A percentile compares a stretch with the other conserved stretches of the same genome.
Evolutionary conservation across 2,888 invertebrate genomes (phyloP).

Genomic region (Plagodis pulveraria): DNA sequence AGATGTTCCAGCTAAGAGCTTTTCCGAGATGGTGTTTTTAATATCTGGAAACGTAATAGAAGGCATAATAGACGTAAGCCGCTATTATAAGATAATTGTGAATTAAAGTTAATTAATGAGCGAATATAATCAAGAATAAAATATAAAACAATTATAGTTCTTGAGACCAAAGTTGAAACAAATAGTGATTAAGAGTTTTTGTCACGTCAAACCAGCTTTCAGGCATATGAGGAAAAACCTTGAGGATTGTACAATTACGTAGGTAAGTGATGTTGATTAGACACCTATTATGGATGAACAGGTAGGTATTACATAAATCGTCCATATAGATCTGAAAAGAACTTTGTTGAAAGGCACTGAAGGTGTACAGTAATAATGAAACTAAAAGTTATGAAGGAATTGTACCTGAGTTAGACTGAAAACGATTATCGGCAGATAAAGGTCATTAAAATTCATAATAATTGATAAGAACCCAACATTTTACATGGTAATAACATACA

Average conservation of each 20-base stretch:
- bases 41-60: no score
- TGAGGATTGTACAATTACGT: constrained; percentile 43
- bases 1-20: neutral
- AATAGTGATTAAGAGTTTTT: constrained; percentile 36
- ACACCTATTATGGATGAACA: constrained; percentile 28
- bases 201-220: constrained; percentile 44
- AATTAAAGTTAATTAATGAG: constrained; percentile 3
- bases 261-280: constrained; percentile 41
- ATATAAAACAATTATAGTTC: constrained; percentile 28
- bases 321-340: no score
- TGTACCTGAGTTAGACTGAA: constrained; percentile 8
- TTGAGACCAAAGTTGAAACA: constrained; percentile 34
- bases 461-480: constrained; percentile 23
- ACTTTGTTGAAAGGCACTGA: no score
- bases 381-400: neutral
- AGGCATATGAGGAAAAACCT: constrained; percentile 56
- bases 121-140: constrained; percentile 10
- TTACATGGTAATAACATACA: constrained; percentile 18
- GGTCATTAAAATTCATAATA: constrained; percentile 32
- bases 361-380: neutral
- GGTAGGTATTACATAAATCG: no score
- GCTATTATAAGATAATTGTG: no score
- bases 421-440: constrained; percentile 27
- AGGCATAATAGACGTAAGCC: no score
- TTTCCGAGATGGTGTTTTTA: no score